Base-by-base conservation (phyloP, 2,888 invertebrate species). In the Yponomeuta malinellus region DNA sequence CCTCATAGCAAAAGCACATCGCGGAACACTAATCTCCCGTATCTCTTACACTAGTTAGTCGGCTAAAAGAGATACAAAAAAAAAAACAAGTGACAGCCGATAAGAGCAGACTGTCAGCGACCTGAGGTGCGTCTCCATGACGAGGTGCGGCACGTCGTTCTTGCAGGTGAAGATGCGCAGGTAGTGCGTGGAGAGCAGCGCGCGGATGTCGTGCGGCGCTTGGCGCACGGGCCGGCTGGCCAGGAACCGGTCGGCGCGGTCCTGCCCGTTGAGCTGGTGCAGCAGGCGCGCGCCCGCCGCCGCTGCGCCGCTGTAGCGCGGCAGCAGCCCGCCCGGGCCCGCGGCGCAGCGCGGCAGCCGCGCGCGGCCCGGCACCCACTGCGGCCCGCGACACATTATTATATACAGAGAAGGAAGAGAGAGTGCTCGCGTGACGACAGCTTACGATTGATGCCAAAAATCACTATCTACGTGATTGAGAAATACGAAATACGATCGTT, bases 241-340 rank as follows among this genome's bases (percentile, higher is more conserved):
- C 77, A 98, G 95, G 78, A 97, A 95, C 70, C 76, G 75, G 90
- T 97, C 98, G 29, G 90, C 86, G 83, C 95, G 96, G 85, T 96
- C 94, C 70, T 95, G 89, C 73, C 94, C 93, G 83, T 95, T 96
- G 74, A 97, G 94, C 74, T 93, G 93, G 84, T 95, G 95, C 73
- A 98, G 93, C 78, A 88, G 81, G 76, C 81, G 96, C 80, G 98
- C 98, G 9, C 97, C 98, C 74, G 95, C 94, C 70, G 97, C 96
- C 79, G 96, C 95, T 69, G 94, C 93, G 70, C 88, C 86, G 72
- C 95, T 95, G 83, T 96, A 98, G 4, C 95, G 92, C n/a, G 98
- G 97, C 75, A 98, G 87, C 71, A 98, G 93, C 10, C 97, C 97
- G 33, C 97, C 97, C 23, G 96, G 95, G 59, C 96, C 96, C 70